Evolutionary conservation across 2,797 vertebrate species (phyloP), one percentile per base, ranked within the genome.

Genomic region (Pangasius djambal): DNA sequence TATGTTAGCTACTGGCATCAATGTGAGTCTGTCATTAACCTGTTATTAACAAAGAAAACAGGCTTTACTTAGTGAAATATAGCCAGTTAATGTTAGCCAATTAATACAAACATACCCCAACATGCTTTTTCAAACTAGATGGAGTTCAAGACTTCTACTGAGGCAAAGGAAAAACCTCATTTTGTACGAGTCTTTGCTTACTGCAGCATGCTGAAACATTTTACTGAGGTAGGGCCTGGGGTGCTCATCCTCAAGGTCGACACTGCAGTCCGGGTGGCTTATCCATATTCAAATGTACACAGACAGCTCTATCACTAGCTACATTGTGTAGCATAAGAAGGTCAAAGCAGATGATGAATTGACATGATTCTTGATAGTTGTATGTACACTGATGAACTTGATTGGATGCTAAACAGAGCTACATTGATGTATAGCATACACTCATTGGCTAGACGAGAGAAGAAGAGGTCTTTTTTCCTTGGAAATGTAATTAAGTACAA

Each of bases 251-350:
- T 82, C 31, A 82, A 40, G 55, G 22, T 82, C 34, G 3, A 40
- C 20, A 28, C 31, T 37, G 55, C 34, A 25, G n/a, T 81, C 18
- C 10, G 8, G 8, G 16, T 34, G 7, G 16, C 52, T 57, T 59
- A 59, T 31, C 75, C 28, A n/a, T 81, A 81, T 37, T 61, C 55
- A 82, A 59, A 82, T 59, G 34, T 37, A 61, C 79, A 61, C 34
- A 61, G 78, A 40, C 61, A 82, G 3, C 59, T 16, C 3, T 63
- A 34, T 81, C n/a, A 1, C n/a, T 57, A 34, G 6, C 5, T 31
- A 52, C 28, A n/a, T 16, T 57, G n/a, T 34, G 77, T 18, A 79
- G 28, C 15, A 55, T 55, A 13, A 78, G 77, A 82, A 40, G 20
- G 10, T 13, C 10, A 59, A 81, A 28, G 79, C 79, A 61, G 12